Evolutionary conservation across 2,113 vertebrate species (phyloP), one percentile per base, ranked within the genome.

Genomic region (Prinia subflava): DNA sequence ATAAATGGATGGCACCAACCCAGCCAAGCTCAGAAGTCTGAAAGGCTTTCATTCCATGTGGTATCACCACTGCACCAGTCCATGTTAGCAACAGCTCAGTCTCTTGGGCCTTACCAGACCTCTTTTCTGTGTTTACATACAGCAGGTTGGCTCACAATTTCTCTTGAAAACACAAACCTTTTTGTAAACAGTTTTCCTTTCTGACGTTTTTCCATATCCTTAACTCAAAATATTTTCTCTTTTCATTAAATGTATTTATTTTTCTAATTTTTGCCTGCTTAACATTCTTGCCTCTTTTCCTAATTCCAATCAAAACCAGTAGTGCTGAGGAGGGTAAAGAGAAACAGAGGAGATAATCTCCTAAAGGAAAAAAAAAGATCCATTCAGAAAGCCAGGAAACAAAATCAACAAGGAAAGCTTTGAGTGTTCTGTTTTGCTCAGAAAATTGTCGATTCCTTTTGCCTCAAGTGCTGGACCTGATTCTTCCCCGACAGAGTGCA

Each of bases 401-500:
- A 44, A 83, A 96, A 94, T 47, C 60, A 89, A 71, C 83, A 92
- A 80, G 75, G 90, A 94, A 52, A 88, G 64, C 83, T 88, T 92
- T 95, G 70, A 92, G 69, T 49, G 65, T 78, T 93, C 65, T 79
- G n/a, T 56, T 94, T 95, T 76, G 53, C 87, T 79, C 13, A 0
- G 69, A 88, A 96, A 93, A 83, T 22, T 86, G 73, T 78, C 1
- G 3, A 78, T 87, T 94, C 76, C 69, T 96, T 95, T 94, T 82
- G 56, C 73, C 73, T 65, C 60, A 49, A 94, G 79, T 49, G 69
- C 69, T 65, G 92, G 90, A 91, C 90, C 85, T 60, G 88, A 95
- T 94, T 94, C 95, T 93, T 93, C 76, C 91, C 95, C 21, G 13
- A 95, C 65, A 94, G 85, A 94, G 92, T 90, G 92, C 89, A 96